These are phyloP conservation scores for Talpa occidentalis DNA, from an alignment of 2,113 vertebrate genomes.

Conservation along the genomic window DNA sequence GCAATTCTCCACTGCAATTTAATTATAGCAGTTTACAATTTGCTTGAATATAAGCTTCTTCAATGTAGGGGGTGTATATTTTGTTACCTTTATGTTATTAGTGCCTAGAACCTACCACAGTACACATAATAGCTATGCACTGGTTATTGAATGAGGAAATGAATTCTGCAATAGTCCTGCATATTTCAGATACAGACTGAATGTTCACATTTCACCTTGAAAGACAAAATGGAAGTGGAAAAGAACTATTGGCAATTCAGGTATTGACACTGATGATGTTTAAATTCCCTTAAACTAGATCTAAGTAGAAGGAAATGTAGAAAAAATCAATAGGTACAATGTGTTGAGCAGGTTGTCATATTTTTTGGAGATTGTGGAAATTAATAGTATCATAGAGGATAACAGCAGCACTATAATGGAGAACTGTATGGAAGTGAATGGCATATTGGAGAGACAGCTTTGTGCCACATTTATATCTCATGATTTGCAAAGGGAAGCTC, in stretches of 20 bases:
- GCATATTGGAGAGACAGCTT: neutral
- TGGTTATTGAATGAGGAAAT: neutral
- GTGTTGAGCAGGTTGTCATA: neutral
- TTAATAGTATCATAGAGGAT: neutral
- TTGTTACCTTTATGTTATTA: neutral
- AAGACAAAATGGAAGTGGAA: neutral
- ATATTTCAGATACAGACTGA: neutral
- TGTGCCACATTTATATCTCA: too few species aligned
- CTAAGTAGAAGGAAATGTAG: neutral
- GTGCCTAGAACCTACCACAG: neutral
- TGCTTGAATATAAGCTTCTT: neutral
- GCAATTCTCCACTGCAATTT: neutral
- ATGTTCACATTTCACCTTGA: neutral
- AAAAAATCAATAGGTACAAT: neutral
- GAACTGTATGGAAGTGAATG: neutral
- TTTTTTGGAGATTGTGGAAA: neutral
- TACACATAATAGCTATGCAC: neutral
- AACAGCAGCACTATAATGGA: neutral
- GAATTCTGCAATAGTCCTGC: neutral
- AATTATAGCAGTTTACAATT: neutral
- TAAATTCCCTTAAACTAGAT: neutral
- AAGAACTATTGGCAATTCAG: neutral
- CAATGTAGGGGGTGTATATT: neutral
- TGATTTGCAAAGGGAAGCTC: neutral
- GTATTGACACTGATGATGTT: neutral